A percentile compares a stretch with the other conserved stretches of the same genome.
Evolutionary conservation across 1,140 invertebrate genomes (phyloP).

Genomic region (Lysiphlebus fabarum): DNA sequence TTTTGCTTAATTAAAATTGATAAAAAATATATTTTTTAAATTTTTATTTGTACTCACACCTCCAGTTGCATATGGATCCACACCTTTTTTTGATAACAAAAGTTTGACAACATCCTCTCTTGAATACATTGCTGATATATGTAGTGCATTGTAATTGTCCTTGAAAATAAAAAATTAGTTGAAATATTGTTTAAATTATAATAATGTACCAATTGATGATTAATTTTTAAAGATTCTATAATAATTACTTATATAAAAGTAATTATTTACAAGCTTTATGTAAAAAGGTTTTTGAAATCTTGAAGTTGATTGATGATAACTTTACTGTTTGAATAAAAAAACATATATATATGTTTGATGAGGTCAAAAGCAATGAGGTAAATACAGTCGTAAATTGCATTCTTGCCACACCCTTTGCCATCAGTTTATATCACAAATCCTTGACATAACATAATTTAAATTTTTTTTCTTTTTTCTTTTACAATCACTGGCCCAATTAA

Average conservation of each 20-base stretch:
- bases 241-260: too few relatives aligned
- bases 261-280: too few relatives aligned
- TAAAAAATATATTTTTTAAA: background rate
- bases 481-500: too few relatives aligned
- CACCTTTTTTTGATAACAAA: conserved; percentile 80
- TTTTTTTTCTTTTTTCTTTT: too few relatives aligned
- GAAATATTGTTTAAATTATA: too few relatives aligned
- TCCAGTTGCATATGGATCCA: conserved; percentile 86
- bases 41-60: conserved; percentile 70
- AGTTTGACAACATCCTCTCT: conserved; percentile 93
- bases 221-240: too few relatives aligned
- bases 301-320: background rate
- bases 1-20: too few relatives aligned
- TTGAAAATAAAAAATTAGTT: conserved; percentile 44
- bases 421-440: conserved; percentile 1
- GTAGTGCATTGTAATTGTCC: conserved; percentile 92
- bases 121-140: conserved; percentile 89
- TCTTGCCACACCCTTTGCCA: conserved; percentile 36
- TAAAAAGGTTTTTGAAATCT: too few relatives aligned
- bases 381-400: conserved; percentile 33
- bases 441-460: too few relatives aligned
- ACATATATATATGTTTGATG: too few relatives aligned
- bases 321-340: too few relatives aligned
- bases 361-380: conserved; percentile 26
- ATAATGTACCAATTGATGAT: too few relatives aligned